These are phyloP conservation scores for Charina bottae DNA, from an alignment of 2,113 vertebrate species.

Conservation along the genomic window DNA sequence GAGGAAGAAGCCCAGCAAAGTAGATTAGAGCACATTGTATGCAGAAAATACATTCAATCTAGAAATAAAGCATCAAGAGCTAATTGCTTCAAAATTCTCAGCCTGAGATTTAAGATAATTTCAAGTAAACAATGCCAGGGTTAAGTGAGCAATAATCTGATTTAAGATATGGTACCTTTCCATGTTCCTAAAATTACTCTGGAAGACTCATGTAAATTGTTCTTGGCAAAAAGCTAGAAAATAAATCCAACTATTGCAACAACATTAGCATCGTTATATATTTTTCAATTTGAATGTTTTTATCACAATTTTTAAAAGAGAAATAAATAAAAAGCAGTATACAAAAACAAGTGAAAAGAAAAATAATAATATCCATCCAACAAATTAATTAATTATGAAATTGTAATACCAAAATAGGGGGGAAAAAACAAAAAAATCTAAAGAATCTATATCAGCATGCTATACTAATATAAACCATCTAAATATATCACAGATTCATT, in stretches of 20 bases:
- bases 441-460: too few species aligned
- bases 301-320: neutral
- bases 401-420: neutral
- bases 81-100: neutral
- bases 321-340: neutral
- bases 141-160: neutral
- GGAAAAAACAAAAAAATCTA: neutral
- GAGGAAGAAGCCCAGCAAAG: neutral
- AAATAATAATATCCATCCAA: neutral
- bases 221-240: neutral
- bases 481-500: neutral
- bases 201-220: neutral
- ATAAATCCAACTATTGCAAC: neutral
- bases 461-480: neutral
- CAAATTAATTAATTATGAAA: neutral
- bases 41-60: neutral
- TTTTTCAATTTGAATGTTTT: neutral
- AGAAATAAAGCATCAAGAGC: neutral
- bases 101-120: neutral
- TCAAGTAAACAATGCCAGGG: neutral
- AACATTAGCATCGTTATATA: neutral
- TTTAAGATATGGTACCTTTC: neutral
- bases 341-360: neutral
- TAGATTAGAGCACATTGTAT: neutral
- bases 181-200: neutral